Percentiles rank a stretch among this genome's conserved stretches.
Conservation (phyloP, 53 echinoderm and acorn worm species). For the Holothuria scabra region DNA sequence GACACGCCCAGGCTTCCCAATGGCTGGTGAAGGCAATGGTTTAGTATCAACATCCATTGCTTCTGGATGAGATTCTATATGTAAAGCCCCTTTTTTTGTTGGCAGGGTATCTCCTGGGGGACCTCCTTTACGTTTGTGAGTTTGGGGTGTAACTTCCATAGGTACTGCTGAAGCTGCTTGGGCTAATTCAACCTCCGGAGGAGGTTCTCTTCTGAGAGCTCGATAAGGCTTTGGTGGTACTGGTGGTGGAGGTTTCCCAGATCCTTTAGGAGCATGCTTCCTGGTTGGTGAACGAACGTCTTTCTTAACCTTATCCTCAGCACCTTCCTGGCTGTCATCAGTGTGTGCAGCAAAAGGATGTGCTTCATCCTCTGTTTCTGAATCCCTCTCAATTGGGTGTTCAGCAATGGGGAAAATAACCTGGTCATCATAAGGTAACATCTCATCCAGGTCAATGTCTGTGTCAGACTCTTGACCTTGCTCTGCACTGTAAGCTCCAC, state of each 20-base stretch:
- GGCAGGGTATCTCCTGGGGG: conserved; percentile 8
- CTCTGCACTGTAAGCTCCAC: conserved; percentile 94
- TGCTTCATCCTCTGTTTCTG: conserved; percentile 63
- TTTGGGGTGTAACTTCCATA: conserved; percentile 30
- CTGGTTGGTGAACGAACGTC: conserved; percentile 48
- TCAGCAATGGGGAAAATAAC: conserved; percentile 68
- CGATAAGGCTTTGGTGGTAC: conserved; percentile 40
- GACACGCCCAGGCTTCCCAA: conserved; percentile 44
- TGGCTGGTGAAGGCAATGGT: conserved; percentile 27
- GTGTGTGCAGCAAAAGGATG: conserved; percentile 70
- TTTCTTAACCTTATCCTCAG: conserved; percentile 51
- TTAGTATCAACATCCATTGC: conserved; percentile 54
- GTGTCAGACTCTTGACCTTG: conserved; percentile 91
- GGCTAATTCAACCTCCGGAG: conserved; percentile 21
- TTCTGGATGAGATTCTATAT: conserved; percentile 50
- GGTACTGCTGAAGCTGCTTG: conserved; percentile 35
- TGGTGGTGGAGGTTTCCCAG: conserved; percentile 22
- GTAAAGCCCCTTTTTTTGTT: conserved; percentile 32
- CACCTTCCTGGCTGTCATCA: conserved; percentile 69
- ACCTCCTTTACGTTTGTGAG: conserved; percentile 28
- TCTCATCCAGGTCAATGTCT: conserved; percentile 93
- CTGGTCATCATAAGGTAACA: conserved; percentile 89
- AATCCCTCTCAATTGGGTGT: conserved; percentile 58
- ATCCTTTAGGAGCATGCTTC: conserved; percentile 26
- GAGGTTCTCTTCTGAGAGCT: conserved; percentile 16